These are phyloP conservation scores for Gavialis gangeticus DNA, from an alignment of 2,113 vertebrate genomes.

Conservation along the genomic window DNA sequence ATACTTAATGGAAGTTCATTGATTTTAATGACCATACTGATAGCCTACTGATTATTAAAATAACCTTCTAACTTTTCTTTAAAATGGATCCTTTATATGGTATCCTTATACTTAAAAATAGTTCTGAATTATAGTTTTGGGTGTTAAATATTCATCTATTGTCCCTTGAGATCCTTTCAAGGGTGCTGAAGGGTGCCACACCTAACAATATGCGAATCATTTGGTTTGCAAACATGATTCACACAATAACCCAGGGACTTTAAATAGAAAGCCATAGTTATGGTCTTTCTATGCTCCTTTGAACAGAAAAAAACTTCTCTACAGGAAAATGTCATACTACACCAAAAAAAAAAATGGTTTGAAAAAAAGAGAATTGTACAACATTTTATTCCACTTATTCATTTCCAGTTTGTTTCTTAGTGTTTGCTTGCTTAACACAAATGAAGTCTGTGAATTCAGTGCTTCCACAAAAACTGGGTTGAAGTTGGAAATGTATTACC, in stretches of 20 bases:
- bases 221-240: too few species aligned
- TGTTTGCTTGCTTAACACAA: background rate
- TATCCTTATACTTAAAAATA: background rate
- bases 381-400: background rate
- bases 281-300: too few species aligned
- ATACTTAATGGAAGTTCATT: slow-evolving; percentile 57
- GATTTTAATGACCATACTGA: slow-evolving; percentile 69
- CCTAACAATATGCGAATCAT: too few species aligned
- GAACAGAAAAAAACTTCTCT: background rate
- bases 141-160: background rate
- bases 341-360: background rate
- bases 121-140: background rate
- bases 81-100: background rate
- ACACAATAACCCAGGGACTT: too few species aligned
- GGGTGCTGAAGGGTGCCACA: too few species aligned
- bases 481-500: slow-evolving; percentile 23
- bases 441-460: background rate
- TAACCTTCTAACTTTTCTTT: slow-evolving; percentile 41
- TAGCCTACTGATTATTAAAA: slow-evolving; percentile 51
- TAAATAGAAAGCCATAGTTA: too few species aligned
- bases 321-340: background rate
- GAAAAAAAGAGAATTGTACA: background rate
- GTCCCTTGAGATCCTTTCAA: too few species aligned
- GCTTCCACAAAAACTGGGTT: background rate
- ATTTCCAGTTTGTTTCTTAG: background rate